Conservation (phyloP, 2,888 invertebrate species). For the Aelia acuminata region DNA sequence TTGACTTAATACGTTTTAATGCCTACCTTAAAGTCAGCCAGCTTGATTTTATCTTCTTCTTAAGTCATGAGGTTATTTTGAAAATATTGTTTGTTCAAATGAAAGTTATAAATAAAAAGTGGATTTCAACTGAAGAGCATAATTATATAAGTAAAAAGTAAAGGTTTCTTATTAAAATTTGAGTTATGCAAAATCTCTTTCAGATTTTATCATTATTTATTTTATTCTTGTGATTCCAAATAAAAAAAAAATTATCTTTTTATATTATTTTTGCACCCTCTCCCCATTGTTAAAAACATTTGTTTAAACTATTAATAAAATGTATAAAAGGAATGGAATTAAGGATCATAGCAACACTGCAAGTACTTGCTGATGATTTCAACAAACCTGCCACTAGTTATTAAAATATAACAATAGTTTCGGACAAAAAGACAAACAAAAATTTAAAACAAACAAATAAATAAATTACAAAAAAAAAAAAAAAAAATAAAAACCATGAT, state of each 20-base stretch:
- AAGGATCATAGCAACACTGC: constrained; percentile 66
- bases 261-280: neutral
- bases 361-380: constrained; percentile 65
- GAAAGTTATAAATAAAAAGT: constrained; percentile 7
- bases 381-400: constrained; percentile 65
- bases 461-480: constrained; percentile 46
- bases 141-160: constrained; percentile 51
- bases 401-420: constrained; percentile 57
- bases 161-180: constrained; percentile 48
- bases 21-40: constrained; percentile 36
- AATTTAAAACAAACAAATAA: constrained; percentile 61
- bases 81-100: constrained; percentile 12
- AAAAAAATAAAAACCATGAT: constrained; percentile 63
- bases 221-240: neutral
- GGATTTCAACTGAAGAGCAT: constrained; percentile 58
- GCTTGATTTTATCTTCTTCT: constrained; percentile 31
- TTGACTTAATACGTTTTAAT: neutral
- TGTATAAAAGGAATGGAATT: constrained; percentile 57
- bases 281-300: neutral
- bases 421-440: constrained; percentile 61
- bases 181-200: constrained; percentile 1
- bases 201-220: neutral
- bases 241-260: neutral
- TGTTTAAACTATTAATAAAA: constrained; percentile 10
- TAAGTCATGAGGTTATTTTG: constrained; percentile 2